Evolutionary conservation across 2,888 invertebrate genomes (phyloP), one percentile per base, ranked within the genome.

Genomic region (Cheilosia vernalis): DNA sequence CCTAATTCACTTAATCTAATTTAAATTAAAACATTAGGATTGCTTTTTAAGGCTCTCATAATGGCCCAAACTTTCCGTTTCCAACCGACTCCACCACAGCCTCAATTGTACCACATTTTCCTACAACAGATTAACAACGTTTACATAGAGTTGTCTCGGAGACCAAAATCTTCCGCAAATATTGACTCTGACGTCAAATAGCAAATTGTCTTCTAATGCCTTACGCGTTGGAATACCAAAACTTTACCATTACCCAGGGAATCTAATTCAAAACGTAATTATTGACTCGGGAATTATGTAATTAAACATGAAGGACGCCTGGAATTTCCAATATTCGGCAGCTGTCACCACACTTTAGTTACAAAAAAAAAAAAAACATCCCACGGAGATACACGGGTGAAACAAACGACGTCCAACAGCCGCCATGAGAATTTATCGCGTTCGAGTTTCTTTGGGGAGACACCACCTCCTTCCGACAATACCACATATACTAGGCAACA

Each of bases 261-360:
- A 69, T 47, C 55, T 49, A 63, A 70, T 33, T 70, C 55, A 49
- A 49, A 49, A 40, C 40, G 47, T 60, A 69, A 49, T 70, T 78
- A 78, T 78, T 78, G 78, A 70, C 78, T 69, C 69, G 10, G 61
- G 37, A 69, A 53, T 63, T 63, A 55, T 69, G 53, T 70, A 78
- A 69, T 61, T 78, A 78, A 69, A 70, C 37, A n/a, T n/a, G 40
- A 63, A 55, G 7, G 13, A 17, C 67, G 51, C 6, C 30, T 19
- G 64, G 37, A 44, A 69, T 77, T 60, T 61, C 24, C 9, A 44
- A 69, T 61, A 27, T 69, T 61, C 17, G 4, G 17, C 77, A 69
- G 53, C 78, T 70, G 78, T 63, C 69, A 63, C 78, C 27, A 37
- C 10, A 42, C 58, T 44, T 42, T 42, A 27, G 67, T 37, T 33